These are phyloP conservation scores for Phaonia tiefii DNA, from an alignment of 2,888 invertebrate genomes.

Conservation along the genomic window DNA sequence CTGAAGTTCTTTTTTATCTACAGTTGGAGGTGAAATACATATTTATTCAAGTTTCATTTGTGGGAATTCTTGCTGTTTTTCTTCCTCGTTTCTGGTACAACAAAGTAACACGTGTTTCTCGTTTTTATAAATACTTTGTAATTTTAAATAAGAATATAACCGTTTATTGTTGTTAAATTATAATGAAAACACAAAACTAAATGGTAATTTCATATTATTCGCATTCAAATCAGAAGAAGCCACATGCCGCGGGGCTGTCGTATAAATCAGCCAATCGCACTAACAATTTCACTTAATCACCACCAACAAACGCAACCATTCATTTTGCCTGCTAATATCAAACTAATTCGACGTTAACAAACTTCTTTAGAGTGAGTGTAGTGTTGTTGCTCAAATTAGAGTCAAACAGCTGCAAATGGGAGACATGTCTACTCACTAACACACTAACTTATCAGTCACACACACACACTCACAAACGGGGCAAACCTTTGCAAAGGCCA, in stretches of 20 bases:
- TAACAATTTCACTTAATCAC: neutral
- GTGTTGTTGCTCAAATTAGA: slow-evolving; percentile 27
- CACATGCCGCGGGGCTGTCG: too few relatives aligned
- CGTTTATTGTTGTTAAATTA: neutral
- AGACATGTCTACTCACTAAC: neutral
- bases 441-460: neutral
- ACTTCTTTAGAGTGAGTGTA: slow-evolving; percentile 46
- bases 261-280: too few relatives aligned
- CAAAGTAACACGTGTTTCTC: slow-evolving; percentile 58
- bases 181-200: too few relatives aligned
- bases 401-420: slow-evolving; percentile 48
- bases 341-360: slow-evolving; percentile 58
- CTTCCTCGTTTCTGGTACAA: neutral
- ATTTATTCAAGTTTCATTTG: slow-evolving; percentile 58
- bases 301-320: slow-evolving; percentile 27
- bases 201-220: too few relatives aligned
- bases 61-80: slow-evolving; percentile 13
- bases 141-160: slow-evolving; percentile 13
- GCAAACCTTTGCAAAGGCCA: slow-evolving; percentile 28
- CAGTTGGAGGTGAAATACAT: slow-evolving; percentile 46
- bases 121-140: slow-evolving; percentile 13
- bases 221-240: too few relatives aligned
- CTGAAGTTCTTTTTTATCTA: slow-evolving; percentile 52
- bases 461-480: neutral
- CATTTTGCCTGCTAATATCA: slow-evolving; percentile 59